phyloP scores from a whole-genome alignment of 2,888 invertebrate species.

The Pristionchus fissidentatus region DNA sequence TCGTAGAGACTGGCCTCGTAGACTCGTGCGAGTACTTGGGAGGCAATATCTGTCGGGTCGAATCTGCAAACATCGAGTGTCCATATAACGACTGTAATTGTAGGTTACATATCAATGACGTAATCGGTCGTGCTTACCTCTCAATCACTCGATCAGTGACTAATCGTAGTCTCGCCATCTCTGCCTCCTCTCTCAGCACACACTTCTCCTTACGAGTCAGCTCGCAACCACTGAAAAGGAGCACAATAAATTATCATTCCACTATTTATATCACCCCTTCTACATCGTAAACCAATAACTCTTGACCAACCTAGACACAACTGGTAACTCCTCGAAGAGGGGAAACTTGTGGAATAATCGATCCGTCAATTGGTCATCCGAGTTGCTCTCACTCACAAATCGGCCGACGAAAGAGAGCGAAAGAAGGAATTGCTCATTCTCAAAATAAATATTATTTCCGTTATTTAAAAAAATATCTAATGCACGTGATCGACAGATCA shows the following conservation, averaged over 20 bases:
- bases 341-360: neutral
- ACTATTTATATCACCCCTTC: neutral
- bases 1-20: slow-evolving; percentile 46
- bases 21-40: slow-evolving; percentile 1
- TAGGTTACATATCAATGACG: neutral
- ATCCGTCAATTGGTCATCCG: neutral
- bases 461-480: no score
- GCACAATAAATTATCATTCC: neutral
- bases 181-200: slow-evolving; percentile 33
- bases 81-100: neutral
- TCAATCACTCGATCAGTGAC: neutral
- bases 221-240: neutral
- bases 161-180: slow-evolving; percentile 24
- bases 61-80: neutral
- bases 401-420: slow-evolving; percentile 8
- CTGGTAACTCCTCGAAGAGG: slow-evolving; percentile 10
- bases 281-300: neutral
- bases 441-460: neutral
- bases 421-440: neutral
- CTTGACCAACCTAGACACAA: neutral
- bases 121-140: neutral
- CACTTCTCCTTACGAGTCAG: slow-evolving; percentile 10
- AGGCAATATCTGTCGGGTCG: neutral
- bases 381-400: neutral
- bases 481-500: no score